Evolutionary conservation across 1,140 invertebrate genomes (phyloP).

Genomic region (Geopemphigus sp.): DNA sequence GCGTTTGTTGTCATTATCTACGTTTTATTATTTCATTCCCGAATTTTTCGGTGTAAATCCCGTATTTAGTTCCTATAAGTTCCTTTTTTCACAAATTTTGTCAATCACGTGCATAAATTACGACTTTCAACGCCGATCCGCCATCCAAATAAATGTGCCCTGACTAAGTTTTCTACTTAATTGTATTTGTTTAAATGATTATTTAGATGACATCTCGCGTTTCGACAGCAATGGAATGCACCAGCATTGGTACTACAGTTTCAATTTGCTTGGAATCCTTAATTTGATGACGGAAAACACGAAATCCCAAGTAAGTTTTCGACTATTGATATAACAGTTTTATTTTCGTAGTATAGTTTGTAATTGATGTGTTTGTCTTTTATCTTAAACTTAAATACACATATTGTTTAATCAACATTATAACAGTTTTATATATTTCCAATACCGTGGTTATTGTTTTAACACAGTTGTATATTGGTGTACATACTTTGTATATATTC

Average conservation of each 20-base stretch:
- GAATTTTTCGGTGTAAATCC: background rate
- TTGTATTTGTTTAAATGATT: background rate
- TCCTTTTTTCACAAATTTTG: background rate
- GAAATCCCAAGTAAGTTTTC: background rate
- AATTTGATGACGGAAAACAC: background rate
- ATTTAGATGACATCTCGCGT: background rate
- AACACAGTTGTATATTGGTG: too few species aligned
- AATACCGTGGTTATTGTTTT: too few species aligned
- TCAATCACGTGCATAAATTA: background rate
- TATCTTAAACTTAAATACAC: too few species aligned
- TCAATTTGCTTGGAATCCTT: background rate
- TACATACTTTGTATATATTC: too few species aligned
- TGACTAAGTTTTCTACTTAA: background rate
- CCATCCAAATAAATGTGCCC: background rate
- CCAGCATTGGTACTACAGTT: constrained; percentile 22
- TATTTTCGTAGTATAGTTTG: background rate
- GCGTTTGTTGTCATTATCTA: constrained; percentile 47
- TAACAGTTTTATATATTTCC: too few species aligned
- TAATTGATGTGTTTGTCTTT: too few species aligned
- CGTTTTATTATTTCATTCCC: constrained; percentile 37
- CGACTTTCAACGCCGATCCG: background rate
- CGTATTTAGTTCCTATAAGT: background rate
- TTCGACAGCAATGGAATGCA: constrained; percentile 27
- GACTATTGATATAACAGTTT: too few species aligned
- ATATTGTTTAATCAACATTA: too few species aligned